Evolutionary conservation across 2,888 invertebrate genomes (phyloP).

Genomic region (Argyra leucocephala): DNA sequence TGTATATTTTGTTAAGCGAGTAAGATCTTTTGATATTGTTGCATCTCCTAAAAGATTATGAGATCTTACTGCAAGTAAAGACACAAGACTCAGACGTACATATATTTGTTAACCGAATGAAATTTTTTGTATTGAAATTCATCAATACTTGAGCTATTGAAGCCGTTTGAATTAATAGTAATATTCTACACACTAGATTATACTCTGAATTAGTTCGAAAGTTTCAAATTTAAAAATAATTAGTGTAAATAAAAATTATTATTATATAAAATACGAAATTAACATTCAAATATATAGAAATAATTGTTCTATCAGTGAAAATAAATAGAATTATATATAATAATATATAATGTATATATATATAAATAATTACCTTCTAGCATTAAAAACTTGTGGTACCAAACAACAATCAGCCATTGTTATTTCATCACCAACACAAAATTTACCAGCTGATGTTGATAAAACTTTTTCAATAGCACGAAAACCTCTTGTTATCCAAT

Average conservation of each 20-base stretch:
- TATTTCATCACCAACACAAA: constrained; percentile 87
- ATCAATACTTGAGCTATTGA: too few relatives aligned
- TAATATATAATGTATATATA: constrained; percentile 17
- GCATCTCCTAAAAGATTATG: too few relatives aligned
- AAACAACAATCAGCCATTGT: constrained; percentile 91
- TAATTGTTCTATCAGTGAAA: constrained; percentile 10
- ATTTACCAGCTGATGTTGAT: constrained; percentile 75
- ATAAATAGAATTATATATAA: background rate
- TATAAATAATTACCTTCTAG: constrained; percentile 66
- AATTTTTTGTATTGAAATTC: too few relatives aligned
- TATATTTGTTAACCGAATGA: too few relatives aligned
- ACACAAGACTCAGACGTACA: too few relatives aligned
- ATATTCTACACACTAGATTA: too few relatives aligned
- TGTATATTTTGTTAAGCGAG: too few relatives aligned
- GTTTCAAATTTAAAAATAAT: background rate
- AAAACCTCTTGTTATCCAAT: constrained; percentile 86
- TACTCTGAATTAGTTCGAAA: too few relatives aligned
- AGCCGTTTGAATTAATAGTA: too few relatives aligned
- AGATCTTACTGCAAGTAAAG: too few relatives aligned
- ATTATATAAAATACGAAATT: constrained; percentile 11
- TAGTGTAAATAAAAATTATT: constrained; percentile 8
- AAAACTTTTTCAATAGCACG: constrained; percentile 80
- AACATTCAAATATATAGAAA: background rate
- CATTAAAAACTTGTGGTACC: constrained; percentile 92
- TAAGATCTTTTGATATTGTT: too few relatives aligned